Base-by-base conservation (phyloP, 2,888 invertebrate genomes). In the Brachypterus glaber region DNA sequence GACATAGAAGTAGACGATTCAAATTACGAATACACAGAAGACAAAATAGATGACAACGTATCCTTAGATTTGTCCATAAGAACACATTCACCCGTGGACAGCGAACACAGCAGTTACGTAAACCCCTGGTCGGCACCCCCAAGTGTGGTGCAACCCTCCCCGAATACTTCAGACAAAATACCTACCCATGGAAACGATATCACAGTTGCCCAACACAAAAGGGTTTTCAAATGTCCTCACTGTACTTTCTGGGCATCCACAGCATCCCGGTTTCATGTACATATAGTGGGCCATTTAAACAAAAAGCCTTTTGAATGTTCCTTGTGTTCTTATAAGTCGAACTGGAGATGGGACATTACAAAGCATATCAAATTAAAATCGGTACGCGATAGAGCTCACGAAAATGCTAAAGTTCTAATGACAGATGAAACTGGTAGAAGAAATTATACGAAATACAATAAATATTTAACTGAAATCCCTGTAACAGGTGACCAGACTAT, bases 311-410 rank as follows among this genome's bases (percentile, higher is more conserved):
- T 92, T 63, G 89, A 92, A 66, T 96, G 96, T 67, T 92, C 93
- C 1, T 71, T 88, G 11, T 96, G 95, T 68, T 82, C 87, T 36
- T 90, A 92, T 60, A 81, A 89, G 52, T 92, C 92, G 17, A 95
- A 95, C 61, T 95, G 93, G 92, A 78, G 92, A 47, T 93, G 92
- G 88, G 95, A 95, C 67, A 90, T 95, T 43, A 89, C 90, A 16
- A 90, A 95, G 63, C 96, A 96, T 64, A 92, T 95, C 47, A 83
- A 89, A 56, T 70, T 91, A 53, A 91, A 90, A 69, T 83, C 86
- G 4, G 83, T 83, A 14, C 74, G 88, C 46, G 90, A 89, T 67
- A 80, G 82, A 34, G 79, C 79, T 33, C 91, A 91, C 63, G 77
- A 79, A 53, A 76, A 75, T 44, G 86, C 84, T 33, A 80, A 82